Evolutionary conservation across 2,113 vertebrate genomes (phyloP), one percentile per base, ranked within the genome.

Genomic region (Dicerorhinus sumatrensis): DNA sequence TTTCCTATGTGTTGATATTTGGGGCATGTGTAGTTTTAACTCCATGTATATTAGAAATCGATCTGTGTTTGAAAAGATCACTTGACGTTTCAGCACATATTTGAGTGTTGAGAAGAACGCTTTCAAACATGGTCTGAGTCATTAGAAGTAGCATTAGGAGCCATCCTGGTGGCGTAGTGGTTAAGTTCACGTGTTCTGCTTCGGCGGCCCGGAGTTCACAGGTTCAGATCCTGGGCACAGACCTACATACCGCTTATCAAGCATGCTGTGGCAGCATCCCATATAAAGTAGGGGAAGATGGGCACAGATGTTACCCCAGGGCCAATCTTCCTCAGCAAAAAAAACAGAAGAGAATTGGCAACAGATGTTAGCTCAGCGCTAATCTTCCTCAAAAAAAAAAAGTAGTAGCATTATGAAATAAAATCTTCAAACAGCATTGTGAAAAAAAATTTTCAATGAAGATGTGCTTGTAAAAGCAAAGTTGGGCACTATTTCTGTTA

Each of bases 41-140:
- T 29, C 33, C n/a, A 1, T 23, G 12, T 25, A 23, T 65, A 16
- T 81, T 75, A 76, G 36, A 94, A 67, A 65, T 58, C 39, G 31
- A 58, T 85, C 39, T 91, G 25, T 60, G 4, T 89, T 92, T 96
- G 73, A 89, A 86, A 91, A 95, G 58, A 48, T n/a, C 21, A 60
- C 3, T 20, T 84, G 51, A 39, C 51, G 73, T 93, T 48, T 93
- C 8, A 69, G 14, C 56, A 95, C 13, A 20, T 27, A n/a, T 46
- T 27, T 89, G 65, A 58, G 13, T 36, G 5, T 69, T 89, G 48
- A 75, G 60, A 96, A 93, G 33, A 63, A 76, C 2, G 70, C 20
- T 88, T 94, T 96, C 67, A 75, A 92, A n/a, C 58, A 54, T 84
- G 2, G 6, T 58, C 10, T 76, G 36, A 95, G 31, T 6, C 29